Percentiles rank a stretch among this genome's conserved stretches.
Conservation (phyloP, 2,797 vertebrate genomes). For the Alfaro cultratus region DNA sequence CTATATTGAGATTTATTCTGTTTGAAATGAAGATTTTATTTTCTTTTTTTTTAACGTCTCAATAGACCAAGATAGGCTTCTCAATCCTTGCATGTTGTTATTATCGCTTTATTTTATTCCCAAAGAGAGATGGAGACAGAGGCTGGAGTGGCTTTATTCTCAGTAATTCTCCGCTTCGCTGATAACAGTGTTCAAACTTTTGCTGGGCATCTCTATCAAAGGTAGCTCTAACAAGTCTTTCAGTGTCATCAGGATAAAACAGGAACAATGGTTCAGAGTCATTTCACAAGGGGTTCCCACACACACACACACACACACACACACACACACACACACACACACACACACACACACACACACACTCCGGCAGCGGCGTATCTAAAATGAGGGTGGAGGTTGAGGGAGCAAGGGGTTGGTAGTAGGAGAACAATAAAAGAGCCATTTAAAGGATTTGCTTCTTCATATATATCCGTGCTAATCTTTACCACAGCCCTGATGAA, state of each 20-base stretch:
- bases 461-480: slow-evolving; percentile 73
- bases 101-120: slow-evolving; percentile 50
- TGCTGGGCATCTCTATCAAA: slow-evolving; percentile 74
- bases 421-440: slow-evolving; percentile 72
- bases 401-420: slow-evolving; percentile 38
- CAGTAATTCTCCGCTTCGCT: slow-evolving; percentile 65
- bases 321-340: background rate
- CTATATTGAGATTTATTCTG: slow-evolving; percentile 38
- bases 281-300: slow-evolving; percentile 68
- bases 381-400: slow-evolving; percentile 66
- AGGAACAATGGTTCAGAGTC: slow-evolving; percentile 74
- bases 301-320: background rate
- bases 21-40: slow-evolving; percentile 31
- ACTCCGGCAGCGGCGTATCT: slow-evolving; percentile 67
- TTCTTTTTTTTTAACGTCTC: slow-evolving; percentile 25
- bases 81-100: slow-evolving; percentile 43
- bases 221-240: slow-evolving; percentile 69
- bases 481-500: slow-evolving; percentile 71
- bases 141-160: slow-evolving; percentile 69
- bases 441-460: slow-evolving; percentile 81
- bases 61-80: slow-evolving; percentile 51
- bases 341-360: background rate
- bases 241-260: slow-evolving; percentile 72
- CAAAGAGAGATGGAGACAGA: slow-evolving; percentile 35
- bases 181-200: slow-evolving; percentile 72